These are phyloP conservation scores for Trachelus tabidus DNA, from an alignment of 2,888 invertebrate genomes.

Conservation along the genomic window DNA sequence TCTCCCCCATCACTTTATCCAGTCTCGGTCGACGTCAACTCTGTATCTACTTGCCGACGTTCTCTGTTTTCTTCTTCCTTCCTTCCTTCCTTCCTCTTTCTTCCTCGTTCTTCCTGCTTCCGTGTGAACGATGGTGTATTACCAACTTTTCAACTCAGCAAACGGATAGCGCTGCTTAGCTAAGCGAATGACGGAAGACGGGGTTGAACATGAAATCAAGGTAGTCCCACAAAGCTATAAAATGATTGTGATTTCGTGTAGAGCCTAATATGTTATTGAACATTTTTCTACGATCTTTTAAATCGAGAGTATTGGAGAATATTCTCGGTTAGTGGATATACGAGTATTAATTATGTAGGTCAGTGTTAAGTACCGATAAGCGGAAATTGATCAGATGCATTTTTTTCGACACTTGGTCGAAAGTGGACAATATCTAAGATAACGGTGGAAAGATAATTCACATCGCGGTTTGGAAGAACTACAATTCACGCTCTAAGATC, in stretches of 20 bases:
- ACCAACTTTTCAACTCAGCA: neutral
- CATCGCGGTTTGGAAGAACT: neutral
- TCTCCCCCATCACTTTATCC: neutral
- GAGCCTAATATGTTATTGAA: neutral
- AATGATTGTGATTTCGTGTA: neutral
- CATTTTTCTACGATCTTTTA: neutral
- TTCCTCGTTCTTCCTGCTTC: neutral
- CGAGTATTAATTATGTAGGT: too few relatives aligned
- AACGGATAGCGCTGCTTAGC: neutral
- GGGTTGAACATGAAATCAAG: neutral
- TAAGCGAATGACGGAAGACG: neutral
- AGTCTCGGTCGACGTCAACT: neutral
- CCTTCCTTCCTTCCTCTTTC: neutral
- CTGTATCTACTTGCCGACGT: neutral
- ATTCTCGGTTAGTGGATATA: too few relatives aligned
- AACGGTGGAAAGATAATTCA: neutral
- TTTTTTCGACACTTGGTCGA: neutral
- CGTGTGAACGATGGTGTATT: neutral
- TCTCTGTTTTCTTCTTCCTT: too few relatives aligned
- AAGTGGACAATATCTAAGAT: neutral
- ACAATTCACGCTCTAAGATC: neutral
- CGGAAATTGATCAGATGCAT: neutral
- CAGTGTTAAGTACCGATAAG: neutral
- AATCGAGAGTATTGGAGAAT: neutral
- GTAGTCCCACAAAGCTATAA: neutral